Evolutionary conservation across 1,140 invertebrate species (phyloP).

Genomic region (Eueides isabella): DNA sequence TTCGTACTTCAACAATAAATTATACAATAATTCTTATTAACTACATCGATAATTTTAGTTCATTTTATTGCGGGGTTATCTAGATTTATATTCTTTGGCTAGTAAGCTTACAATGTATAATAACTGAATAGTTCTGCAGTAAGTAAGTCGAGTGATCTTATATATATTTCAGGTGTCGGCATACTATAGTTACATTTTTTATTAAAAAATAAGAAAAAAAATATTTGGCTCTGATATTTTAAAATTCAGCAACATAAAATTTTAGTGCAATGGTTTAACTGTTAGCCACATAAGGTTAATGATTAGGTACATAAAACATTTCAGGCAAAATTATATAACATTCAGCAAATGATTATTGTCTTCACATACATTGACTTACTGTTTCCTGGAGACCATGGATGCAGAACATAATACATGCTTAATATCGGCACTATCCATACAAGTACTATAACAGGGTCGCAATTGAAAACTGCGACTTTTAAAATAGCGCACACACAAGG

Average conservation of each 20-base stretch:
- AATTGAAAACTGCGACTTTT: conserved; percentile 27
- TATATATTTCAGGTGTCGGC: conserved; percentile 23
- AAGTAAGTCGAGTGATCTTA: conserved; percentile 3
- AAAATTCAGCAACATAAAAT: conserved; percentile 63
- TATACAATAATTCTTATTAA: neutral
- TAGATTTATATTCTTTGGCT: conserved; percentile 32
- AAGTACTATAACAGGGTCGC: conserved; percentile 22
- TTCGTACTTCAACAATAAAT: neutral
- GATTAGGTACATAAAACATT: conserved; percentile 53
- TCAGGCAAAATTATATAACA: conserved; percentile 71
- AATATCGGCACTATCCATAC: conserved; percentile 65
- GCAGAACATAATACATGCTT: conserved; percentile 81
- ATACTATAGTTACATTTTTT: conserved; percentile 19
- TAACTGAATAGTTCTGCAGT: conserved; percentile 33
- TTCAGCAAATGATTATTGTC: conserved; percentile 58
- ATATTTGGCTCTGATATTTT: conserved; percentile 16
- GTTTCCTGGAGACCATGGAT: conserved; percentile 85
- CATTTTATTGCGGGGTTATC: conserved; percentile 24
- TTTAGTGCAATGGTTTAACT: conserved; percentile 59
- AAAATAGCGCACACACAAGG: conserved; percentile 64
- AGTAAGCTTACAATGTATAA: conserved; percentile 36
- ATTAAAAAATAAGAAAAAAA: conserved; percentile 25
- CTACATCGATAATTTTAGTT: conserved; percentile 44
- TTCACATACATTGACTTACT: conserved; percentile 85
- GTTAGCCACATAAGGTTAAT: conserved; percentile 79